phyloP scores from a whole-genome alignment of 2,797 vertebrate genomes.

The Lophura swinhoii region DNA sequence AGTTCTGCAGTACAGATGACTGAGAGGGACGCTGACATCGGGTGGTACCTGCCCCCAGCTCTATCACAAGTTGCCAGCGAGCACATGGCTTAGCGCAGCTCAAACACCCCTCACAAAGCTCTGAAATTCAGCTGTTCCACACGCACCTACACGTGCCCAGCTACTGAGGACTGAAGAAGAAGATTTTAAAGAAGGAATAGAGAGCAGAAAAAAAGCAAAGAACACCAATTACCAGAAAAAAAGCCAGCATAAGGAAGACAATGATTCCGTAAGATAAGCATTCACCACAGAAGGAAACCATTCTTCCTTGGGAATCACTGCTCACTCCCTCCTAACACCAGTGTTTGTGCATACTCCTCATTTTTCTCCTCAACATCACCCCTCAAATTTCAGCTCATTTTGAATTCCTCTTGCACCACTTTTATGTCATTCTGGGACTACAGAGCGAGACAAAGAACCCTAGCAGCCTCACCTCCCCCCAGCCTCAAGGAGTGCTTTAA shows the following conservation, averaged over 20 bases:
- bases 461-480: neutral
- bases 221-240: neutral
- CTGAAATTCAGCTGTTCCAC: neutral
- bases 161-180: neutral
- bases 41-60: neutral
- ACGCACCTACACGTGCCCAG: neutral
- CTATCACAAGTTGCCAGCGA: neutral
- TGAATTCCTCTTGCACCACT: neutral
- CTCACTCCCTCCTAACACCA: neutral
- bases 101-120: neutral
- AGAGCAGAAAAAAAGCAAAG: neutral
- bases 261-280: neutral
- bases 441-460: neutral
- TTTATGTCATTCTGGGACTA: accelerated
- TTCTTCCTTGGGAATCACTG: neutral
- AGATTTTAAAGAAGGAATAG: neutral
- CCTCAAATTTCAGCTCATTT: neutral
- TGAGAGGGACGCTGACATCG: constrained; percentile 8
- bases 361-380: neutral
- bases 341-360: neutral
- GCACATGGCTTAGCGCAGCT: neutral
- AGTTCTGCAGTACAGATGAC: neutral
- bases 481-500: neutral
- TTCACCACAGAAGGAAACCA: neutral
- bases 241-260: neutral